These are phyloP conservation scores for Cotesia typhae DNA, from an alignment of 1,140 invertebrate genomes.

Conservation along the genomic window DNA sequence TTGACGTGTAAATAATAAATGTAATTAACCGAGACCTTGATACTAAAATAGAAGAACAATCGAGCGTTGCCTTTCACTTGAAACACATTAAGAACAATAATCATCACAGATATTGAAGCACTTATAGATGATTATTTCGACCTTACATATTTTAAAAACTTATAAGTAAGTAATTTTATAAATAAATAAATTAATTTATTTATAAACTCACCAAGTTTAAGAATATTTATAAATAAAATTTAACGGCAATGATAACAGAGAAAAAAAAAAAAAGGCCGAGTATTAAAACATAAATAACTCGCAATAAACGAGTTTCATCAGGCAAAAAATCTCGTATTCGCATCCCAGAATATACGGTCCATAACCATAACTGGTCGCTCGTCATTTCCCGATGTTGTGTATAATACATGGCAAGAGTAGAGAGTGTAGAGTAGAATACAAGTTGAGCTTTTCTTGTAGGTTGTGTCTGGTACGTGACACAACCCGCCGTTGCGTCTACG, in stretches of 20 bases:
- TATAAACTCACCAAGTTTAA: too few species aligned
- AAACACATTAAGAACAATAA: conserved; percentile 1
- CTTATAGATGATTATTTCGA: too few species aligned
- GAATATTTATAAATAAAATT: too few species aligned
- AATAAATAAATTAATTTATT: too few species aligned
- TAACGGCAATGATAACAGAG: too few species aligned
- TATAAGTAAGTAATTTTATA: too few species aligned
- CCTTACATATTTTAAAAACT: too few species aligned
- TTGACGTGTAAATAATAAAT: conserved; percentile 1
- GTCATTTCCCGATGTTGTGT: conserved; percentile 20
- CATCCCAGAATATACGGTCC: conserved; percentile 23
- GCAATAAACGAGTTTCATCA: conserved; percentile 18
- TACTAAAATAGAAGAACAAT: not conserved
- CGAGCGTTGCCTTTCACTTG: not conserved
- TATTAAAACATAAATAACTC: not conserved
- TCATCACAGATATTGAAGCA: not conserved
- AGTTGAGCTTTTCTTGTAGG: conserved; percentile 15
- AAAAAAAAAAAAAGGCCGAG: not conserved
- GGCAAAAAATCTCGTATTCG: conserved; percentile 22
- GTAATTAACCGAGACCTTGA: conserved; percentile 12
- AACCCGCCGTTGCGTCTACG: too few species aligned
- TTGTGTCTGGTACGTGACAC: conserved; percentile 15
- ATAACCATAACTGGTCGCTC: conserved; percentile 23
- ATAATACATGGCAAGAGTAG: not conserved
- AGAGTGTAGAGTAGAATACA: not conserved